These are phyloP conservation scores for Drosophila anomelani DNA, from an alignment of 2,888 invertebrate genomes.

Conservation along the genomic window DNA sequence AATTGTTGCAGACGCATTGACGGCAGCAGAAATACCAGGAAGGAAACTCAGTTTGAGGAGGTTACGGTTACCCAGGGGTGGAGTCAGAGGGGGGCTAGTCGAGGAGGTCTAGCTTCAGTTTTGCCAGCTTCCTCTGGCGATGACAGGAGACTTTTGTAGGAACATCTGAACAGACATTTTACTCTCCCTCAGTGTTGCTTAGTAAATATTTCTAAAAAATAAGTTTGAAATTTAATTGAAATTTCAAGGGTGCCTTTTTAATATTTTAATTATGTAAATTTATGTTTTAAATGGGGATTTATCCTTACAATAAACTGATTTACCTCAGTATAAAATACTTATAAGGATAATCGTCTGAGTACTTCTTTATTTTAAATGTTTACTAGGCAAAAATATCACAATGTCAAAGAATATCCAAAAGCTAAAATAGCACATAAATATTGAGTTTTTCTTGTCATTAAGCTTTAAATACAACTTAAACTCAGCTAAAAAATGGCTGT, in stretches of 20 bases:
- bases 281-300: neutral
- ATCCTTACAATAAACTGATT: neutral
- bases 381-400: neutral
- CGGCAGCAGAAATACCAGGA: conserved; percentile 50
- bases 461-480: neutral
- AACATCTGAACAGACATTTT: conserved; percentile 64
- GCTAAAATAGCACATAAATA: neutral
- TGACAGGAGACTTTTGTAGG: conserved; percentile 57
- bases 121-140: conserved; percentile 49
- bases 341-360: rapidly evolving
- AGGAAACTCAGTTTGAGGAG: conserved; percentile 22
- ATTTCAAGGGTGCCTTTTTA: neutral
- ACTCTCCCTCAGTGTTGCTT: neutral
- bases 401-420: neutral
- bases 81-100: neutral
- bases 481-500: neutral
- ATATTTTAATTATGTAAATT: neutral
- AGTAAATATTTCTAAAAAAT: neutral
- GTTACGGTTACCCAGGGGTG: conserved; percentile 3
- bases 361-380: neutral
- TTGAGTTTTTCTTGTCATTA: neutral
- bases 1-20: conserved; percentile 81
- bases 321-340: too few species aligned
- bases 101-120: conserved; percentile 57
- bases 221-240: neutral